phyloP scores from a whole-genome alignment of 2,888 invertebrate species.

The Cecidostiba fungosa region DNA sequence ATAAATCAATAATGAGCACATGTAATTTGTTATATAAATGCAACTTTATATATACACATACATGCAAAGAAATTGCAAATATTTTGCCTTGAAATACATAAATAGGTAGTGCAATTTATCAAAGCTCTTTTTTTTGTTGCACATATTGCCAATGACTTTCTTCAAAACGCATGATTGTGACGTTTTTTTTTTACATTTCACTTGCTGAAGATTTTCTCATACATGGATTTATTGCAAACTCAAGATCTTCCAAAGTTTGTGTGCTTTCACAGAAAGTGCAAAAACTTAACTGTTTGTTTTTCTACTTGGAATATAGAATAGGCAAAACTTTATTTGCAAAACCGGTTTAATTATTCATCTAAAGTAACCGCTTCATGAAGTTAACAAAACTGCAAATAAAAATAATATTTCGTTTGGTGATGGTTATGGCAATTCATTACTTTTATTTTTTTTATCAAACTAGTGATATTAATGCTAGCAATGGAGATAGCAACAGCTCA shows the following conservation, averaged over 20 bases:
- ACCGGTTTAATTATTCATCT: background rate
- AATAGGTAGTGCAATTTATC: conserved; percentile 52
- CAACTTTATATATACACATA: conserved; percentile 58
- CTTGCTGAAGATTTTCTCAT: conserved; percentile 26
- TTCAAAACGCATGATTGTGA: conserved; percentile 54
- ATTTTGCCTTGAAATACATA: conserved; percentile 60
- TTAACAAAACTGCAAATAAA: background rate
- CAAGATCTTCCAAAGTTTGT: background rate
- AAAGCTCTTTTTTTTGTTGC: conserved; percentile 47
- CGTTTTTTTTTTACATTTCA: conserved; percentile 20
- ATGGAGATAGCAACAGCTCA: background rate
- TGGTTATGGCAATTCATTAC: conserved; percentile 22
- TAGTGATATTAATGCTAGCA: conserved; percentile 7
- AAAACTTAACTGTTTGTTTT: background rate
- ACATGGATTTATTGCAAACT: background rate
- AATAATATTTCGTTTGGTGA: conserved; percentile 31
- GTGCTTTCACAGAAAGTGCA: background rate
- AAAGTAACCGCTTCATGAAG: background rate
- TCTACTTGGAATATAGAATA: background rate
- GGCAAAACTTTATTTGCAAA: background rate
- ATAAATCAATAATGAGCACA: conserved; percentile 74
- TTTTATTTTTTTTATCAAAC: background rate
- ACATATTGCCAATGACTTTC: conserved; percentile 49
- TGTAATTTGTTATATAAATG: conserved; percentile 63
- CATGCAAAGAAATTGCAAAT: conserved; percentile 55